Conservation (phyloP, 1,140 invertebrate species). For the Steinernema feltiae region DNA sequence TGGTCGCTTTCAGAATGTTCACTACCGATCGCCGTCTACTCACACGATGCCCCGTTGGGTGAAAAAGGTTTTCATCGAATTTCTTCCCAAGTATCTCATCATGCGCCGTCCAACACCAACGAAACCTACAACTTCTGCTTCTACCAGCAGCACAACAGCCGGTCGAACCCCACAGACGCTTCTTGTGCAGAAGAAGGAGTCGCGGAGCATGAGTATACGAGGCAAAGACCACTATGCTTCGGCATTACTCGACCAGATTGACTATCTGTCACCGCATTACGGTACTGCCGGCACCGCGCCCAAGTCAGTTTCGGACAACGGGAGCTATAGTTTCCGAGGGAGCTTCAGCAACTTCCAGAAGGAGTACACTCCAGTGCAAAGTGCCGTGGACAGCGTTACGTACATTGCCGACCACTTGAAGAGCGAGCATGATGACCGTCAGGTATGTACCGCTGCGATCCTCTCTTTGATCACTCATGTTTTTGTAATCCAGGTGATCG, state of each 20-base stretch:
- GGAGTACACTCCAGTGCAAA: conserved; percentile 49
- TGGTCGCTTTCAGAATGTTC: conserved; percentile 73
- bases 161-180: background rate
- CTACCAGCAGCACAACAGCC: too few relatives aligned
- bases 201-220: conserved; percentile 19
- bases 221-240: conserved; percentile 19
- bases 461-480: conserved; percentile 1
- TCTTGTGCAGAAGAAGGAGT: conserved; percentile 24
- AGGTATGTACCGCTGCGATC: too few relatives aligned
- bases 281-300: conserved; percentile 16
- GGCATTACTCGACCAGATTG: conserved; percentile 32
- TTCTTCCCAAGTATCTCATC: conserved; percentile 69
- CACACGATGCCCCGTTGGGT: conserved; percentile 89
- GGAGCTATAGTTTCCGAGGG: conserved; percentile 3
- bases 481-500: conserved; percentile 62
- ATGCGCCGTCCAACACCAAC: conserved; percentile 50
- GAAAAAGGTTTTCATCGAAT: conserved; percentile 76
- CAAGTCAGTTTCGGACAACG: conserved; percentile 18
- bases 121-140: background rate
- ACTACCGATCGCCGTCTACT: conserved; percentile 89
- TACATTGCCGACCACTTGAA: conserved; percentile 56
- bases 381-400: conserved; percentile 51
- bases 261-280: conserved; percentile 33
- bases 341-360: conserved; percentile 33
- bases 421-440: conserved; percentile 55